A percentile compares a stretch with the other conserved stretches of the same genome.
phyloP scores from a whole-genome alignment of 2,113 vertebrate species.

The Spermophilus dauricus region DNA sequence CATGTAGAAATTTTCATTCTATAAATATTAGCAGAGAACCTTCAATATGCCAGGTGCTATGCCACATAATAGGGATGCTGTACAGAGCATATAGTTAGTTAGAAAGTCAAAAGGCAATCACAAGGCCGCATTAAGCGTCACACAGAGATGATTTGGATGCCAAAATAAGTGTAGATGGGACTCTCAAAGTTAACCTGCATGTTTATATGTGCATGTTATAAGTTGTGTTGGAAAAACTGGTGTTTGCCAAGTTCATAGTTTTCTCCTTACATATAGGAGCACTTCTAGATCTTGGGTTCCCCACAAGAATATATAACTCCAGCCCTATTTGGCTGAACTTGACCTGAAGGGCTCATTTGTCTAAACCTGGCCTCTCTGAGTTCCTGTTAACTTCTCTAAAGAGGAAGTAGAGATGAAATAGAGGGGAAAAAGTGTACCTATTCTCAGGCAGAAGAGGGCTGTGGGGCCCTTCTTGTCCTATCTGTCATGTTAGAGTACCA shows the following conservation, averaged over 20 bases:
- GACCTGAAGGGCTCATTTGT: neutral
- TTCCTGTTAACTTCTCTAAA: neutral
- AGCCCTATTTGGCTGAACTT: neutral
- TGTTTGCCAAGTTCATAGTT: neutral
- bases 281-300: neutral
- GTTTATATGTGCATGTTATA: neutral
- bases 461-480: neutral
- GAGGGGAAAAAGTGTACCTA: neutral
- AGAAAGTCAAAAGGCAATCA: neutral
- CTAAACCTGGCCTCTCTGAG: neutral
- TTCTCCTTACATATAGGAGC: neutral
- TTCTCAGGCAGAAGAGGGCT: neutral
- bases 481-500: neutral
- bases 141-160: neutral
- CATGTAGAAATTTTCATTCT: neutral
- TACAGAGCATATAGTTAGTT: neutral
- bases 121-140: neutral
- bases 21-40: neutral
- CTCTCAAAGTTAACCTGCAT: neutral
- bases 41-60: neutral
- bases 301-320: neutral
- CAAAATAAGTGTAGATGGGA: neutral
- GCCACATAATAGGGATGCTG: too few relatives aligned
- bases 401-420: neutral
- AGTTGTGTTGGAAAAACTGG: neutral